phyloP scores from a whole-genome alignment of 2,888 invertebrate species.

The Pammene aurita region DNA sequence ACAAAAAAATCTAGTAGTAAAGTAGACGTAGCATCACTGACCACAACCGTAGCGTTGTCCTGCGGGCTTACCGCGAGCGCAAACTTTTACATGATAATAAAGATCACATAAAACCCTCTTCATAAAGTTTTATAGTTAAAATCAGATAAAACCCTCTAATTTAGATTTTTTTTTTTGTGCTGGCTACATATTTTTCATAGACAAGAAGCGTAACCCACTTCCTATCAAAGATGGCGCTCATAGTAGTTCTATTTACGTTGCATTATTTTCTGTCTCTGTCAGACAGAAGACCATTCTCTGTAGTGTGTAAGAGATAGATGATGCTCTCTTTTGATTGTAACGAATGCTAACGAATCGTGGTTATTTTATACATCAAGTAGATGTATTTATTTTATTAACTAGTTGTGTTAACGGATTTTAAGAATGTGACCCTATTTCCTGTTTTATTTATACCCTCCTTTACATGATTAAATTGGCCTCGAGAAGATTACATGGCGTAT shows the following conservation, averaged over 20 bases:
- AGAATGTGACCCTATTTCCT: constrained; percentile 31
- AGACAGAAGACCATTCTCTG: constrained; percentile 34
- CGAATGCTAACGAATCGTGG: constrained; percentile 81
- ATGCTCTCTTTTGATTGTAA: constrained; percentile 75
- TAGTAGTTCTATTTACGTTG: constrained; percentile 63
- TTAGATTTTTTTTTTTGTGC: constrained; percentile 34
- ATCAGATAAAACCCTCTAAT: background rate
- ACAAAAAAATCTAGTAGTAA: no score
- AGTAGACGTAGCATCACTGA: no score
- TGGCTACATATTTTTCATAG: constrained; percentile 58
- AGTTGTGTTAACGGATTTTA: constrained; percentile 60
- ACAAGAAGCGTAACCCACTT: constrained; percentile 53
- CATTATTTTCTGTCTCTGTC: constrained; percentile 59
- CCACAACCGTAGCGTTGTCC: no score
- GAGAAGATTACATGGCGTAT: constrained; percentile 61
- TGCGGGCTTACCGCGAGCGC: no score
- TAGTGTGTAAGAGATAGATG: constrained; percentile 53
- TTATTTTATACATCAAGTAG: constrained; percentile 63
- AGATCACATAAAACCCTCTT: no score
- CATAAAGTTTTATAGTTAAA: no score
- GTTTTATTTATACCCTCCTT: constrained; percentile 29
- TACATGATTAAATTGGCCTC: constrained; percentile 23
- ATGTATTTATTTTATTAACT: constrained; percentile 66
- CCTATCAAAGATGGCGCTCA: constrained; percentile 65
- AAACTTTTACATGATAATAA: no score